phyloP scores from a whole-genome alignment of 2,888 invertebrate genomes.

The Dromius quadrimaculatus region DNA sequence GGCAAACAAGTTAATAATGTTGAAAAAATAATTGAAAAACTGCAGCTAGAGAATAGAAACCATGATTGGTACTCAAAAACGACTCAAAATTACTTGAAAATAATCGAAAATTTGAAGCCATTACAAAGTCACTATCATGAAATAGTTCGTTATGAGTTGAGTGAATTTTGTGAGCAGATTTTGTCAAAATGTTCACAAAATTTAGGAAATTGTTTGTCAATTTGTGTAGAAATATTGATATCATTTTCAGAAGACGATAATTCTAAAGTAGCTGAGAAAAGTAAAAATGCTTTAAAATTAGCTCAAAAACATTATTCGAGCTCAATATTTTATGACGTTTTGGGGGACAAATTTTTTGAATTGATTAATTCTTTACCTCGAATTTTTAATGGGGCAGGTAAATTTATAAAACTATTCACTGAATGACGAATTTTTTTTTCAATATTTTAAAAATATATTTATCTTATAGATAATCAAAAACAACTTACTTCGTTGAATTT shows the following conservation, averaged over 20 bases:
- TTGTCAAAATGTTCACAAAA: constrained; percentile 69
- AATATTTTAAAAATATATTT: constrained; percentile 5
- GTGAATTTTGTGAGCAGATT: constrained; percentile 66
- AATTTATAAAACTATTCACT: too few relatives aligned
- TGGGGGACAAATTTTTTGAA: constrained; percentile 73
- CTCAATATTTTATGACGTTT: constrained; percentile 68
- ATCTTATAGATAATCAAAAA: constrained; percentile 59
- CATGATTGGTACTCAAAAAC: constrained; percentile 72
- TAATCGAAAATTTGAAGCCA: constrained; percentile 68
- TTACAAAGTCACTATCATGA: constrained; percentile 73
- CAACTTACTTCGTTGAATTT: constrained; percentile 75
- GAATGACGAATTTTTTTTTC: too few relatives aligned
- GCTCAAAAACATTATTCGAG: constrained; percentile 66
- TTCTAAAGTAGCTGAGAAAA: constrained; percentile 67
- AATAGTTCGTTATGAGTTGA: constrained; percentile 74
- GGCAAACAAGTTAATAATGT: constrained; percentile 55
- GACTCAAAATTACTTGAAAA: constrained; percentile 70
- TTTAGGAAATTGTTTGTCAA: constrained; percentile 72
- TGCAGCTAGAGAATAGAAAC: constrained; percentile 65
- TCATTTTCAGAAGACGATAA: constrained; percentile 77
- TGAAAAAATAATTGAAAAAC: constrained; percentile 63
- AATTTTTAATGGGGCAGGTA: constrained; percentile 74
- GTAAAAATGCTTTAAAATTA: constrained; percentile 62
- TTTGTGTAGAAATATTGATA: constrained; percentile 76
- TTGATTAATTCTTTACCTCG: constrained; percentile 75